Evolutionary conservation across 1,140 invertebrate genomes (phyloP), one percentile per base, ranked within the genome.

Genomic region (Euura lappo): DNA sequence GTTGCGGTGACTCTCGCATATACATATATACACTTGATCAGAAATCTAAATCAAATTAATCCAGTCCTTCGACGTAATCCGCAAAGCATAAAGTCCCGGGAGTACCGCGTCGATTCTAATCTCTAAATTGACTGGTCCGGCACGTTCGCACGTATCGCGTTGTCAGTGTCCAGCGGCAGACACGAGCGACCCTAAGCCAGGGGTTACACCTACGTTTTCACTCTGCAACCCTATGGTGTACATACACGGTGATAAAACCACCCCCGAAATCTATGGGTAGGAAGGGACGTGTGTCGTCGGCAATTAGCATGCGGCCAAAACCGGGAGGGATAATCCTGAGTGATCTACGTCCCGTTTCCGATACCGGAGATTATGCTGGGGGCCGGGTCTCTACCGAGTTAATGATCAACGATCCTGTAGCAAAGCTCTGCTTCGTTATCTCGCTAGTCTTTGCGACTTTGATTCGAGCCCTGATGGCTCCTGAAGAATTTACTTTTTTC

Each of bases 301-400:
- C 78, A 82, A 81, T 82, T 82, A 82, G 80, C 80, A 80, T 81
- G 79, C 79, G 78, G 81, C 80, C 75, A 78, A 72, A 72, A 73
- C 65, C 74, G 78, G 74, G 71, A 73, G 73, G 45, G 75, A 76
- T 81, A 81, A 81, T 81, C 80, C 79, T 73, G 69, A 73, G 78
- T 79, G 80, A 81, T 80, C 79, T 80, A 80, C 77, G 77, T 79
- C 77, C 73, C 76, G 76, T 80, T 80, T 78, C 77, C 79, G 76
- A 73, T 80, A 80, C 67, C 64, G 60, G 71, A 46, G 65, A 28
- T 28, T 28, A 28, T 28, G 28, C 28, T 1, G 28, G 28, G 28
- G 28, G 28, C 28, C 28, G 28, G 28, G 28, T 28, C 28, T 28
- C 28, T 28, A 28, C 28, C 28, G 28, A 28, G 28, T 28, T 6